Conservation (phyloP, 2,888 invertebrate species). For the Mayetiola destructor region DNA sequence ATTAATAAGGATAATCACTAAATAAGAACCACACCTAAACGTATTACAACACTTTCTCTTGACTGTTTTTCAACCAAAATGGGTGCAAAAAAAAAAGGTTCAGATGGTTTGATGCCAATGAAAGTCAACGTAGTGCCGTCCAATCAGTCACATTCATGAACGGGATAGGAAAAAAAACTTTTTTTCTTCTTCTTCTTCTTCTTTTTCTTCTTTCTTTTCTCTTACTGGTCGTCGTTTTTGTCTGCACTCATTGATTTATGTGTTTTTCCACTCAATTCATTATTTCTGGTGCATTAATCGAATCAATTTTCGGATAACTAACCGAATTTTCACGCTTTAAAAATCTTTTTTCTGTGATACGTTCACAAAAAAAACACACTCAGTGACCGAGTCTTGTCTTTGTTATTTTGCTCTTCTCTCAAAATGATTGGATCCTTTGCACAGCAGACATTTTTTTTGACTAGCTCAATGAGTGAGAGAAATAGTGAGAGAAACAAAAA, state of each 20-base stretch:
- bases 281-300: neutral
- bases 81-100: slow-evolving; percentile 6
- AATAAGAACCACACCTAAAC: slow-evolving; percentile 9
- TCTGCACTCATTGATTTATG: neutral
- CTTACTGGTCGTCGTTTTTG: neutral
- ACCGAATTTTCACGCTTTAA: neutral
- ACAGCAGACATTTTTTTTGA: slow-evolving; percentile 12
- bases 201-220: too few relatives aligned
- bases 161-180: neutral
- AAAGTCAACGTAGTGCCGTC: neutral
- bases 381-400: neutral
- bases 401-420: slow-evolving; percentile 8
- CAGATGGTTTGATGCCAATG: slow-evolving; percentile 10
- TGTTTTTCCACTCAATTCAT: neutral
- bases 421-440: slow-evolving; percentile 11
- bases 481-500: too few relatives aligned
- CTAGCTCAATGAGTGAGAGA: too few relatives aligned
- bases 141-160: slow-evolving; percentile 3
- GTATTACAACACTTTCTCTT: slow-evolving; percentile 7
- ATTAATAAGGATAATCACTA: neutral
- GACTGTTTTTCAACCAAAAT: slow-evolving; percentile 7
- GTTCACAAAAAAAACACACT: slow-evolving; percentile 4
- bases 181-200: too few relatives aligned
- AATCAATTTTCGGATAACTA: neutral
- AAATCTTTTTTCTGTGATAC: slow-evolving; percentile 9